Evolutionary conservation across 2,113 vertebrate species (phyloP), one percentile per base, ranked within the genome.

Genomic region (Leucoraja erinaceus): DNA sequence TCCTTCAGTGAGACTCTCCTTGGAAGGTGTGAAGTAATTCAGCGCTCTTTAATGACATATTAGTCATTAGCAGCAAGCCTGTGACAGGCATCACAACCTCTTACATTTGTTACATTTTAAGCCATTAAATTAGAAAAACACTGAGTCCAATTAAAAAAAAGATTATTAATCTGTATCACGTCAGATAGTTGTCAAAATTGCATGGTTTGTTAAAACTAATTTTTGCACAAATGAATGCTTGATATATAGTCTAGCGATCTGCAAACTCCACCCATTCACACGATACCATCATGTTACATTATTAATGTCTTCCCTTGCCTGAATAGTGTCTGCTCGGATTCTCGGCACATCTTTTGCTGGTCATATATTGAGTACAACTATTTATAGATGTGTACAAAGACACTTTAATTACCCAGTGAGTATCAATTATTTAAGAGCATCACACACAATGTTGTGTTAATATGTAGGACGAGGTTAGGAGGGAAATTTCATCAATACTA

Each of bases 101-200:
- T 47, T 91, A 72, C 59, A 91, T 54, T 54, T 47, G 38, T 74
- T 54, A 9, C 38, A 91, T 38, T 91, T 72, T 28, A 38, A 91
- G 38, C 33, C 70, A 91, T 70, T 91, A 72, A 25, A 10, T 4
- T 6, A 11, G 90, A 68, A 68, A 66, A 91, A 72, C 66, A 68
- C 33, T 54, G 66, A 91, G 33, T 72, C 68, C 66, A 74, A 72
- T 91, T 91, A 47, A n/a, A 47, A 70, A 86, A 91, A 91, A 90
- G 47, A 91, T 47, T 20, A 72, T 91, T 91, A 70, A 91, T 54
- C 90, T 91, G 90, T 72, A 91, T 47, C 54, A 6, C 47, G 66
- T 74, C 90, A 91, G 33, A 70, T 47, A 72, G 61, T 47, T 61
- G 8, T 91, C 66, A 91, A 91, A 91, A 72, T 91, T 91, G 31